phyloP scores from a whole-genome alignment of 2,113 vertebrate species.

The Prunella fulvescens region DNA sequence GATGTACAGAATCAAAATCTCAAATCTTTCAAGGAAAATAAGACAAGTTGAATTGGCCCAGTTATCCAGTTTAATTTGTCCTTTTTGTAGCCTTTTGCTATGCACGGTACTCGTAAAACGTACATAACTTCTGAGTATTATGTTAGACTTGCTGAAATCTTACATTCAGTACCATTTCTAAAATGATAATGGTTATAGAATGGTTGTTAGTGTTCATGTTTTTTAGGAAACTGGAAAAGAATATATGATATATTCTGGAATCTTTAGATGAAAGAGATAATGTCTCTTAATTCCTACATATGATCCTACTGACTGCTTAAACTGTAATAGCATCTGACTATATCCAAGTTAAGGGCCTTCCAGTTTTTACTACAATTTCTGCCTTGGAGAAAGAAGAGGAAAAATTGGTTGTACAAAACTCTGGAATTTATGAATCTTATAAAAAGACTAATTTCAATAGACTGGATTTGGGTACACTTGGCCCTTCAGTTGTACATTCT shows the following conservation, averaged over 20 bases:
- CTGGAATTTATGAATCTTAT: not conserved
- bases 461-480: not conserved
- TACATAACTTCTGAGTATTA: slow-evolving; percentile 57
- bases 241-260: slow-evolving; percentile 28
- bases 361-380: not conserved
- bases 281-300: slow-evolving; percentile 10
- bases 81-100: slow-evolving; percentile 66
- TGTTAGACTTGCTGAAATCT: slow-evolving; percentile 47
- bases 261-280: slow-evolving; percentile 22
- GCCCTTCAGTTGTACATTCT: not conserved
- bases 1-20: slow-evolving; percentile 69
- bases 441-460: not conserved
- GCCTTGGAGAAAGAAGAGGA: slow-evolving; percentile 5
- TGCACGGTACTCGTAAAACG: slow-evolving; percentile 68
- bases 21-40: slow-evolving; percentile 57
- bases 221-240: slow-evolving; percentile 63
- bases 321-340: slow-evolving; percentile 33
- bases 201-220: slow-evolving; percentile 57
- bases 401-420: slow-evolving; percentile 1
- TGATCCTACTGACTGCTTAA: slow-evolving; percentile 33
- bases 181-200: slow-evolving; percentile 33
- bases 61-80: slow-evolving; percentile 59
- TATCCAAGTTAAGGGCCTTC: slow-evolving; percentile 26
- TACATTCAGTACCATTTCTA: slow-evolving; percentile 62
- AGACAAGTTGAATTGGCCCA: slow-evolving; percentile 68